A percentile compares a stretch with the other conserved stretches of the same genome.
These are phyloP conservation scores for Agrotis segetum DNA, from an alignment of 2,888 invertebrate genomes.

Conservation along the genomic window DNA sequence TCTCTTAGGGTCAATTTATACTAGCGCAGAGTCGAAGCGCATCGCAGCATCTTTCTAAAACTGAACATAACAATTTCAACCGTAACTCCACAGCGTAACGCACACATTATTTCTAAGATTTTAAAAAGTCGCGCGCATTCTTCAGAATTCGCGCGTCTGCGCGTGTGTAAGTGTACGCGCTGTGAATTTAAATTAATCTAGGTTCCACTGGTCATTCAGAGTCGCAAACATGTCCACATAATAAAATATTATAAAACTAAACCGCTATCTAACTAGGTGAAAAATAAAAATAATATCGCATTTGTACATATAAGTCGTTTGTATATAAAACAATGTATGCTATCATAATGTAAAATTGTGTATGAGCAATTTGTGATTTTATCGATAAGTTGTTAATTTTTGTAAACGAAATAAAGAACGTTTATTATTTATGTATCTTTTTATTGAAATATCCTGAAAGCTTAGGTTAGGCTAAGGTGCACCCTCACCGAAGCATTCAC, in stretches of 20 bases:
- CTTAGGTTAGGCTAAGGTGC: too few species aligned
- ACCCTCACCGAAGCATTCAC: too few species aligned
- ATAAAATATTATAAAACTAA: conserved; percentile 2
- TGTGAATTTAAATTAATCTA: not conserved
- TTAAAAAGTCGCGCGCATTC: too few species aligned
- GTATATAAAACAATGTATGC: conserved; percentile 64
- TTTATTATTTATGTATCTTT: conserved; percentile 64
- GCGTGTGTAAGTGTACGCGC: too few species aligned
- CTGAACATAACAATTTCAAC: too few species aligned
- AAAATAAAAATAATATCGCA: conserved; percentile 44
- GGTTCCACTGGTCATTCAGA: conserved; percentile 13
- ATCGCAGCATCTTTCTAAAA: too few species aligned
- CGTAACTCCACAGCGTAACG: too few species aligned
- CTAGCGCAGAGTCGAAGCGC: too few species aligned
- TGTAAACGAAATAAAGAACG: conserved; percentile 74
- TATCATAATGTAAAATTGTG: conserved; percentile 63
- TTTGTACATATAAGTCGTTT: conserved; percentile 55
- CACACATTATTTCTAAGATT: too few species aligned
- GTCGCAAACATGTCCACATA: conserved; percentile 18
- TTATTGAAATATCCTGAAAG: not conserved
- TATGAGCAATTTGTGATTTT: conserved; percentile 71
- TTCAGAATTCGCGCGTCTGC: too few species aligned
- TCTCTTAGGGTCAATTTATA: too few species aligned
- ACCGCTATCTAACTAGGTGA: conserved; percentile 19
- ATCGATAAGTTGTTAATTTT: conserved; percentile 76